phyloP scores from a whole-genome alignment of 2,888 invertebrate genomes.

The Cerastis leucographa region DNA sequence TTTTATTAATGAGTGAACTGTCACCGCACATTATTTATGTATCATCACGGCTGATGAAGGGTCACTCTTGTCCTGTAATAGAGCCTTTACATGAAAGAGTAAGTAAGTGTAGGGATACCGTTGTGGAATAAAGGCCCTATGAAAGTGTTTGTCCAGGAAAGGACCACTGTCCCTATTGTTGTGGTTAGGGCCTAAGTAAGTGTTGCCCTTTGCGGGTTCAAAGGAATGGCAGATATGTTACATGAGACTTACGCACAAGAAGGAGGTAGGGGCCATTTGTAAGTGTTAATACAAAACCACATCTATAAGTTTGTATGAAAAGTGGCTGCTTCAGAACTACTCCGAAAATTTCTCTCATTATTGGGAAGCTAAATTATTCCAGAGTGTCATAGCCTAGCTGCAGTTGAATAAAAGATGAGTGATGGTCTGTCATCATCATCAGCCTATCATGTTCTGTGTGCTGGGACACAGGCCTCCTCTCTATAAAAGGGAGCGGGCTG shows the following conservation, averaged over 20 bases:
- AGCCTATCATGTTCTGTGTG: no score
- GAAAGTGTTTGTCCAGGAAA: constrained; percentile 23
- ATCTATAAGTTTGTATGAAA: not conserved
- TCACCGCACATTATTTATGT: constrained; percentile 20
- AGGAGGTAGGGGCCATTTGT: not conserved
- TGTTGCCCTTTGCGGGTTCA: not conserved
- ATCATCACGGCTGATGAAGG: not conserved
- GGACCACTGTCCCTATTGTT: constrained; percentile 9
- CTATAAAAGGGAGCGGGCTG: no score
- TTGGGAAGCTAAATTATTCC: not conserved
- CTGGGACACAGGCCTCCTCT: no score
- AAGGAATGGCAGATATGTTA: not conserved
- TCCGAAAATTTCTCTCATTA: not conserved
- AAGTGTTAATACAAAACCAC: not conserved
- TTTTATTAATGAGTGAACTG: constrained; percentile 10
- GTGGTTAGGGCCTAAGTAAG: constrained; percentile 30
- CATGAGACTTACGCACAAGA: not conserved
- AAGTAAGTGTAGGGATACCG: not conserved
- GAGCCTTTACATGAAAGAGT: constrained; percentile 12
- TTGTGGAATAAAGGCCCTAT: not conserved
- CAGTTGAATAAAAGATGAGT: not conserved
- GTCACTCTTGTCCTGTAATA: not conserved
- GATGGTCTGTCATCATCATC: no score
- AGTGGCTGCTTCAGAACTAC: not conserved
- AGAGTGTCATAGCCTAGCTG: not conserved